Percentiles rank a stretch among this genome's conserved stretches.
Conservation (phyloP, 1,140 invertebrate species). For the Pogonus chalceus region DNA sequence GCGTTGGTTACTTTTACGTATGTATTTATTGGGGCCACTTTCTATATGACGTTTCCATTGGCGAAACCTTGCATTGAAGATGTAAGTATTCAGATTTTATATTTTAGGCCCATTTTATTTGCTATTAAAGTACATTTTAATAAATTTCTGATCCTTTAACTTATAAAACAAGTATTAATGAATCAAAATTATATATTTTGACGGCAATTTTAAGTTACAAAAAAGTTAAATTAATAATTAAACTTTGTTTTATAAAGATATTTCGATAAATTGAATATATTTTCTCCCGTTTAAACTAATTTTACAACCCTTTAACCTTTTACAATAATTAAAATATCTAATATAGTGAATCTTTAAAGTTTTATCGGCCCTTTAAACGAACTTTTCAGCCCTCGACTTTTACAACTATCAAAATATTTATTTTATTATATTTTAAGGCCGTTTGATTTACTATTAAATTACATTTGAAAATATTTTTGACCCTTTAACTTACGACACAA, state of each 20-base stretch:
- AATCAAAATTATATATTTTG: neutral
- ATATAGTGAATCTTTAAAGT: no score
- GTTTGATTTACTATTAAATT: neutral
- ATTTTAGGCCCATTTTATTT: neutral
- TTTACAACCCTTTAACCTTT: no score
- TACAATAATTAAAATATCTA: no score
- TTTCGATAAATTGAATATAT: no score
- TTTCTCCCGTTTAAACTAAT: no score
- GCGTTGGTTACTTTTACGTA: slow-evolving; percentile 74
- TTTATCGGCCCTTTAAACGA: no score
- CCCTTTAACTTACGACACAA: no score
- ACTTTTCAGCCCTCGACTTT: no score
- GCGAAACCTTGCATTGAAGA: slow-evolving; percentile 81
- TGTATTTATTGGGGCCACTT: slow-evolving; percentile 65
- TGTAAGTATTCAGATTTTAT: slow-evolving; percentile 51
- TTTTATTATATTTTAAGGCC: neutral
- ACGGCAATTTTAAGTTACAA: neutral
- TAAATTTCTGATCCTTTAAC: neutral
- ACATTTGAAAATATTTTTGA: slow-evolving; percentile 6
- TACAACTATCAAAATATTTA: no score
- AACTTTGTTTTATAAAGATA: slow-evolving; percentile 10
- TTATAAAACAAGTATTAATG: no score
- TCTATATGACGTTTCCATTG: slow-evolving; percentile 77
- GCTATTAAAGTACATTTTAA: neutral
- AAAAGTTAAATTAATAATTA: neutral